Percentiles rank a stretch among this genome's conserved stretches.
These are phyloP conservation scores for Liposcelis brunnea DNA, from an alignment of 2,888 invertebrate species.

Conservation along the genomic window DNA sequence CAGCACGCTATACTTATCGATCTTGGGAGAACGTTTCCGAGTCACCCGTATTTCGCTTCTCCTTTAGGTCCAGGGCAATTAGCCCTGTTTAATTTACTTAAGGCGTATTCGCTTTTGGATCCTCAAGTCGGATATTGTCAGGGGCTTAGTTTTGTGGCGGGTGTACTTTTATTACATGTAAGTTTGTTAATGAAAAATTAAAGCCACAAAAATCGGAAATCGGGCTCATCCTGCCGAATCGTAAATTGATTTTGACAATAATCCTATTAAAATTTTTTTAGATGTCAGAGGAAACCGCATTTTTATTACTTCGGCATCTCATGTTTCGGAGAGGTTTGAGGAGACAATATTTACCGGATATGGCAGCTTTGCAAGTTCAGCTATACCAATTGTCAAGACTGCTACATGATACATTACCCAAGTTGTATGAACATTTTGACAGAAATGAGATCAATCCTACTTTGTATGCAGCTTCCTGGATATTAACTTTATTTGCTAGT, in stretches of 20 bases:
- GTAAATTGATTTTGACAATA: conserved; percentile 3
- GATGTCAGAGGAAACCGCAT: conserved; percentile 88
- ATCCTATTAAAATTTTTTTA: conserved; percentile 27
- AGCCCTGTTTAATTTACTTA: conserved; percentile 82
- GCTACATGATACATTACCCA: conserved; percentile 71
- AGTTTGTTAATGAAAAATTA: conserved; percentile 26
- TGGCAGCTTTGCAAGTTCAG: conserved; percentile 82
- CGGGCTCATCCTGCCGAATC: too few relatives aligned
- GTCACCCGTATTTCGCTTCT: conserved; percentile 82
- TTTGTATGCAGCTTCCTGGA: conserved; percentile 92
- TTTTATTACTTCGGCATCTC: conserved; percentile 67
- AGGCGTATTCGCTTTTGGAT: conserved; percentile 88
- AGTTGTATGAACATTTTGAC: conserved; percentile 73
- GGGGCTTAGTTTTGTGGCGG: conserved; percentile 90
- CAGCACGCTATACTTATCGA: conserved; percentile 95
- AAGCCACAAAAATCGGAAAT: neutral
- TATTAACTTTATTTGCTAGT: conserved; percentile 87
- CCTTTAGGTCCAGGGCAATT: conserved; percentile 86
- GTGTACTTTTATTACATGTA: conserved; percentile 81
- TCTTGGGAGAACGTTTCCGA: conserved; percentile 85
- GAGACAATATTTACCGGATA: conserved; percentile 82
- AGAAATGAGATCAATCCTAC: conserved; percentile 83
- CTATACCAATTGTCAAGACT: conserved; percentile 86
- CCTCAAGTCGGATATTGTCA: conserved; percentile 94
- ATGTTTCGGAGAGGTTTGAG: conserved; percentile 82